Evolutionary conservation across 2,888 invertebrate species (phyloP).

Genomic region (Bombyx huttoni): DNA sequence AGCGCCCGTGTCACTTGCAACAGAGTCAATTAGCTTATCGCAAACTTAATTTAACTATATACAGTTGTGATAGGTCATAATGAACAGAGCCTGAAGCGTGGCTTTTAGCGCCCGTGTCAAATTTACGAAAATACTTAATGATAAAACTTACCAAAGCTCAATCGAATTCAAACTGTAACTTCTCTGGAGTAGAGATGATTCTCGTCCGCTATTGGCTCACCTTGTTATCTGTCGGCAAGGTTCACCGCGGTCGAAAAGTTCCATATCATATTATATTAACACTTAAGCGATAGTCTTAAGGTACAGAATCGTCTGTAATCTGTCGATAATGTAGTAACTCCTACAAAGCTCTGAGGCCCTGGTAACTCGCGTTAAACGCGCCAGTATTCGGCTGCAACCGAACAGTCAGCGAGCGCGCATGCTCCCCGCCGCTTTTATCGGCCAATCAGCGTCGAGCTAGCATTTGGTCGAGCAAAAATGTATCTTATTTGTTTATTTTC

Average conservation of each 20-base stretch:
- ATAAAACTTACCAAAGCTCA: constrained; percentile 17
- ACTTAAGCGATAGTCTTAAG: constrained; percentile 5
- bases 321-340: constrained; percentile 31
- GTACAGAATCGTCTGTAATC: background rate
- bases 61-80: constrained; percentile 16
- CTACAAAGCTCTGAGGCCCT: constrained; percentile 64
- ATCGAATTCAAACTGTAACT: constrained; percentile 12
- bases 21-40: constrained; percentile 11
- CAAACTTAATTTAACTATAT: constrained; percentile 11
- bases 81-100: constrained; percentile 34
- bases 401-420: constrained; percentile 58
- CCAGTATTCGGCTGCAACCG: constrained; percentile 67
- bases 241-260: constrained; percentile 22
- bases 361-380: constrained; percentile 66
- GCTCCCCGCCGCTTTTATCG: constrained; percentile 54
- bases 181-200: constrained; percentile 20
- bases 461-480: constrained; percentile 29
- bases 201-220: constrained; percentile 17
- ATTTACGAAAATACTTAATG: constrained; percentile 56
- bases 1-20: constrained; percentile 24
- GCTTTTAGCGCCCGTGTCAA: constrained; percentile 47
- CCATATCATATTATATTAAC: background rate
- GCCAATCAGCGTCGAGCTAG: constrained; percentile 56
- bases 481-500: constrained; percentile 17
- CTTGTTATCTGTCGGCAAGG: constrained; percentile 52